Base-by-base conservation (phyloP, 2,113 vertebrate genomes). In the Gasterosteus nipponicus region DNA sequence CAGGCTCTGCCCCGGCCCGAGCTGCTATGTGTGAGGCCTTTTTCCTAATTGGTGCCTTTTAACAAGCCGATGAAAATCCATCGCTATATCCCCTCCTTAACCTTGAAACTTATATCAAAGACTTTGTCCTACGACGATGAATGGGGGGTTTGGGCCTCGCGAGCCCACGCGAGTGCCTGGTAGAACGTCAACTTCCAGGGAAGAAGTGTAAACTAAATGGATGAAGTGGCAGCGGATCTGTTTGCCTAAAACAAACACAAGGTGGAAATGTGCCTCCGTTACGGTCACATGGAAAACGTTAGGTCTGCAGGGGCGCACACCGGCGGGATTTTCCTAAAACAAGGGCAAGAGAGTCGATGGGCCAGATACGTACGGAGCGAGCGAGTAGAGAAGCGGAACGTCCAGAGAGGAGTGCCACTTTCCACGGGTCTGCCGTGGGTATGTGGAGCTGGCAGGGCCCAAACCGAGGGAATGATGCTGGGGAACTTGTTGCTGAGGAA, bases 241-340 rank as follows among this genome's bases (percentile, higher is more conserved):
- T 92, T 93, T 93, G 91, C 78, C 81, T 89, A 82, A 91, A 90
- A 90, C 90, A 91, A 92, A 93, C 83, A 90, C 82, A 78, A 91
- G 88, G 80, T 86, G 87, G 91, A 92, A 85, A 69, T 87, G 70
- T 77, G 89, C 83, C 88, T 91, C 88, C 26, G 46, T 83, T 84
- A 89, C 60, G 86, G 89, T 89, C 73, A 73, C 84, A 83, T 86
- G 77, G 87, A 87, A 87, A 90, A 87, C 86, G 73, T 83, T 79
- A 81, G 69, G 82, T 87, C 86, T 88, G 78, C 81, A 78, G 87
- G 86, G 86, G 86, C 75, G 56, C 75, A 53, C 75, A 82, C 84
- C 79, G 77, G 87, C 60, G 62, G 88, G 93, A 91, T 89, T 91
- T 92, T 93, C 93, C 91, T 91, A 90, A 92, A 93, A 92, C 89